These are phyloP conservation scores for Alloscopus bannaensis DNA, from an alignment of 2,888 invertebrate species.

Conservation along the genomic window DNA sequence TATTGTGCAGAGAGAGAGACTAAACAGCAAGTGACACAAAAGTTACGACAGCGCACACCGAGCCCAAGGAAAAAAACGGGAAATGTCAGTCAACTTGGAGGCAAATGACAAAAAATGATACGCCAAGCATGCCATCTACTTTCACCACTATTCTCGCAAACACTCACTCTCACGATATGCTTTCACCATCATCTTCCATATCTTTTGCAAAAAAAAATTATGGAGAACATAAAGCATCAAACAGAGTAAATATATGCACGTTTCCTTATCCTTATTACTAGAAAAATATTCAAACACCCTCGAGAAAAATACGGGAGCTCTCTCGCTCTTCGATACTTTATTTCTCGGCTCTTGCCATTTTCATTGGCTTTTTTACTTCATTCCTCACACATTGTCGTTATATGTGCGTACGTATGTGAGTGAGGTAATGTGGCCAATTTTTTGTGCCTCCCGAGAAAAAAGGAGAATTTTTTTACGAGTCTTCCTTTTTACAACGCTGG, in stretches of 20 bases:
- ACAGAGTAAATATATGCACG: conserved; percentile 20
- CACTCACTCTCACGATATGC: background rate
- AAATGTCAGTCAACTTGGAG: conserved; percentile 32
- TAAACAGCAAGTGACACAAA: too few species aligned
- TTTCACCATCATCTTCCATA: background rate
- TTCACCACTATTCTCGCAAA: background rate
- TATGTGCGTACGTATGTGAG: background rate
- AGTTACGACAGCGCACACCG: too few species aligned
- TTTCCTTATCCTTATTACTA: conserved; percentile 10
- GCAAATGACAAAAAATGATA: conserved; percentile 48
- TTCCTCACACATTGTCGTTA: background rate
- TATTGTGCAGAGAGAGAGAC: too few species aligned
- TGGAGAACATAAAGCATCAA: conserved; percentile 12
- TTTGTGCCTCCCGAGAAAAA: too few species aligned
- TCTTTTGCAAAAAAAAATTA: conserved; percentile 9
- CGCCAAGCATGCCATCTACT: conserved; percentile 29
- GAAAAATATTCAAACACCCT: background rate
- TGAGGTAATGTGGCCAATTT: background rate
- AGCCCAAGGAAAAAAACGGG: conserved; percentile 11
- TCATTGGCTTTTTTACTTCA: background rate
- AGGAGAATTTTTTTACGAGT: conserved; percentile 5
- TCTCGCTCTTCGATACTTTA: too few species aligned
- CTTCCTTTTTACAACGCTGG: background rate
- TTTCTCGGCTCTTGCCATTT: background rate
- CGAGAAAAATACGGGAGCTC: background rate